Percentiles rank a stretch among this genome's conserved stretches.
Evolutionary conservation across 2,797 vertebrate species (phyloP).

Genomic region (Lithobates sylvaticus): DNA sequence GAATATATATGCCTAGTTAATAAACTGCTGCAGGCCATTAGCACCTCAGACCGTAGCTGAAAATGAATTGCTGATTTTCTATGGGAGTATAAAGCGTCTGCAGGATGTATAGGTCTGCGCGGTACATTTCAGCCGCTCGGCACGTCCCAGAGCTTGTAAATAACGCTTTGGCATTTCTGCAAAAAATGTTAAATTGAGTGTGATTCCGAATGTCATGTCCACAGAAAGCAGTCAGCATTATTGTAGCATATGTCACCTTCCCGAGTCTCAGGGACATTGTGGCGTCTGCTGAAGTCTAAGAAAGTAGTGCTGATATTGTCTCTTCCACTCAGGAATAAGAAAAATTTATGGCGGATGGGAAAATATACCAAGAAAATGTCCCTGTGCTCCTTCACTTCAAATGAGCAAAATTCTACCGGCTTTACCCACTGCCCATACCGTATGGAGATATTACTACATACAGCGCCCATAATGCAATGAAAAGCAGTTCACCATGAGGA

Average conservation of each 20-base stretch:
- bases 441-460: too few species aligned
- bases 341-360: background rate
- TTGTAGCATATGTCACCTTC: constrained; percentile 15
- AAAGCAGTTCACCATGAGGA: too few species aligned
- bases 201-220: constrained; percentile 45
- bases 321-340: background rate
- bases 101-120: background rate
- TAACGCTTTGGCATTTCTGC: constrained; percentile 47
- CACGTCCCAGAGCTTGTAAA: constrained; percentile 14
- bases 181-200: constrained; percentile 47
- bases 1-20: background rate
- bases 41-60: background rate
- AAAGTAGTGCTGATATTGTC: constrained; percentile 4
- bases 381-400: background rate
- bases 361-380: background rate
- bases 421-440: too few species aligned
- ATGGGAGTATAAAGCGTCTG: background rate
- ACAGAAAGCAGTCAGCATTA: constrained; percentile 32
- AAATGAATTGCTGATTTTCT: constrained; percentile 36
- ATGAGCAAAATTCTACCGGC: too few species aligned
- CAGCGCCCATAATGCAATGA: too few species aligned
- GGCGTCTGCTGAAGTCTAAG: constrained; percentile 17
- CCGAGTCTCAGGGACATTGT: constrained; percentile 22
- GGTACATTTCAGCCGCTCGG: constrained; percentile 5
- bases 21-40: background rate